These are phyloP conservation scores for Papilio glaucus DNA, from an alignment of 1,140 invertebrate genomes.

Conservation along the genomic window DNA sequence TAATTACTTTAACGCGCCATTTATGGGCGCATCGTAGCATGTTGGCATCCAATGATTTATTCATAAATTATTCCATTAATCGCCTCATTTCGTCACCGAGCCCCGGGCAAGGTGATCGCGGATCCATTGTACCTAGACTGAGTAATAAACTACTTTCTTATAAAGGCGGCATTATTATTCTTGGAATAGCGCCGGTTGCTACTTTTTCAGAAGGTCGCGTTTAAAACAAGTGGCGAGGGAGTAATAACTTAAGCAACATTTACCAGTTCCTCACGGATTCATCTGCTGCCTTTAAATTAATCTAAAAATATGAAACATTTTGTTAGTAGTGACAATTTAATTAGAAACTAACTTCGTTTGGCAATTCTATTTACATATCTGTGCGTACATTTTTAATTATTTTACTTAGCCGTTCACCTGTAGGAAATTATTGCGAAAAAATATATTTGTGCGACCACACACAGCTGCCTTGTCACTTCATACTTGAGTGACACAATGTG, in stretches of 20 bases:
- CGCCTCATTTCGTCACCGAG: constrained; percentile 46
- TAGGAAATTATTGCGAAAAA: not conserved
- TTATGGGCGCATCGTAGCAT: constrained; percentile 48
- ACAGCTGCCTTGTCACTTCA: not conserved
- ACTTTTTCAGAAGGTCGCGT: constrained; percentile 43
- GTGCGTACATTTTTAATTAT: not conserved
- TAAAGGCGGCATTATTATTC: constrained; percentile 52
- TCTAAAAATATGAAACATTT: constrained; percentile 1
- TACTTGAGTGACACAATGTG: too few species aligned
- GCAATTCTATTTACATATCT: not conserved
- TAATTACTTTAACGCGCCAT: constrained; percentile 59
- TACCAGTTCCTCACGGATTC: not conserved
- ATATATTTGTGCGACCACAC: not conserved
- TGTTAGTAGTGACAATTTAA: constrained; percentile 2
- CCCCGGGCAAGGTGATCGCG: constrained; percentile 48
- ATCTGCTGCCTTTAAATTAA: constrained; percentile 9
- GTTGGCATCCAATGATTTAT: constrained; percentile 66
- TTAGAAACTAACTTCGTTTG: not conserved
- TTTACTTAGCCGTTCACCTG: not conserved
- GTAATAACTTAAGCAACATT: constrained; percentile 24
- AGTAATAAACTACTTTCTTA: constrained; percentile 48
- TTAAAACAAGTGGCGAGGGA: not conserved
- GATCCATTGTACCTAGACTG: constrained; percentile 50
- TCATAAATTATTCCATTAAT: constrained; percentile 59
- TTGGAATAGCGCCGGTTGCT: constrained; percentile 41